A percentile compares a stretch with the other conserved stretches of the same genome.
These are phyloP conservation scores for Sandelia bainsii DNA, from an alignment of 2,797 vertebrate species.

Conservation along the genomic window DNA sequence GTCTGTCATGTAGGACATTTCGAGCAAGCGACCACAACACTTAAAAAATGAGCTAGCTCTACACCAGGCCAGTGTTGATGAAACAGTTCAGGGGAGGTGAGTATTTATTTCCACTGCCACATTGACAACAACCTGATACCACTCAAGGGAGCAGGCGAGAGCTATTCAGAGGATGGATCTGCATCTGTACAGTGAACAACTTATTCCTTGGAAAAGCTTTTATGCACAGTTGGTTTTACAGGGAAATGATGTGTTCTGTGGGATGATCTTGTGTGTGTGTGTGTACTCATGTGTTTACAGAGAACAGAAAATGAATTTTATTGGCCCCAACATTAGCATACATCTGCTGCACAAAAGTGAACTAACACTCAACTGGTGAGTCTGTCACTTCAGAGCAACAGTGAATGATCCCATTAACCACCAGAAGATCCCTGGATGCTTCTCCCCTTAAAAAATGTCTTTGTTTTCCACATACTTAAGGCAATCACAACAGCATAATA, in stretches of 20 bases:
- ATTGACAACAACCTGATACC: slow-evolving; percentile 54
- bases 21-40: not conserved
- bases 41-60: not conserved
- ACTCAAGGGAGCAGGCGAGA: slow-evolving; percentile 42
- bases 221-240: slow-evolving; percentile 29
- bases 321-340: not conserved
- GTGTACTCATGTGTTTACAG: slow-evolving; percentile 1
- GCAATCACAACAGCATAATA: not conserved
- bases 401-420: slow-evolving; percentile 7
- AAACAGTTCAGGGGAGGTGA: slow-evolving; percentile 3
- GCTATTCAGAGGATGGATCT: slow-evolving; percentile 39
- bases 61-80: not conserved
- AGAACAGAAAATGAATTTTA: slow-evolving; percentile 8
- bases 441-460: not conserved
- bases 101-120: slow-evolving; percentile 29
- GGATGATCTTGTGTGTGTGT: slow-evolving; percentile 2
- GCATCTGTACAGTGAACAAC: slow-evolving; percentile 43
- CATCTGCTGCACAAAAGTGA: slow-evolving; percentile 2
- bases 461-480: slow-evolving; percentile 6
- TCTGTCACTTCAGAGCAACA: slow-evolving; percentile 9
- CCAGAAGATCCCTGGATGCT: slow-evolving; percentile 4
- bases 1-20: not conserved
- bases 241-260: slow-evolving; percentile 7
- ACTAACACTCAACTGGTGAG: slow-evolving; percentile 26
- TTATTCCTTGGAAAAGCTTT: slow-evolving; percentile 36